Base-by-base conservation (phyloP, 2,113 vertebrate genomes). In the Tautogolabrus adspersus region DNA sequence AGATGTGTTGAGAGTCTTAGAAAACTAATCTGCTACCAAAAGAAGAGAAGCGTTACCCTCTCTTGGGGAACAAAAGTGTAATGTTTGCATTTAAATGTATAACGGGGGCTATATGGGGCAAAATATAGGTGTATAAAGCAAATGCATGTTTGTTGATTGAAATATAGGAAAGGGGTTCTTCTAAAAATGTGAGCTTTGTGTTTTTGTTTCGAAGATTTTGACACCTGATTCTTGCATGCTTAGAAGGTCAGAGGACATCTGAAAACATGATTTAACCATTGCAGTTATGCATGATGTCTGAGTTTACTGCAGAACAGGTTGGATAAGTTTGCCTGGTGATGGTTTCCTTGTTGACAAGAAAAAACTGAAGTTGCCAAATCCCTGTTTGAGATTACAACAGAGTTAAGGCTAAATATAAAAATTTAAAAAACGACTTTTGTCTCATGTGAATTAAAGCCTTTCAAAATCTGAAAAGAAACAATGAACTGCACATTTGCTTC, bases 291-390 rank as follows among this genome's bases (percentile, higher is more conserved):
- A 46, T 47, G 9, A 11, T 40, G 72, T 18, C 8, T 22, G 30
- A 8, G n/a, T 30, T 12, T 26, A 64, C 59, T 46, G 68, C 65
- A 38, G 62, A 91, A 89, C 90, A 81, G 85, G 88, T 92, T 87
- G 46, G 86, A 64, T 74, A 15, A 64, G 83, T 86, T 75, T 70
- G 51, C 49, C 60, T 71, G 16, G 30, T 56, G 13, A 74, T 6
- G 12, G 22, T 71, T 72, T 72, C 44, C 49, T 76, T 42, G 65
- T 18, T 76, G 9, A n/a, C 6, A 13, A 1, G 1, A n/a, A 10
- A 66, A 52, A 67, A 18, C 46, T 47, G 46, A 55, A 66, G 22
- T 66, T 86, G 42, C 63, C 15, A 62, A 72, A 79, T 51, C 10
- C 3, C 7, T 61, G 10, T 47, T 23, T 30, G 38, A 72, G 44